Base-by-base conservation (phyloP, 2,888 invertebrate species). In the Drosophila peninsularis region DNA sequence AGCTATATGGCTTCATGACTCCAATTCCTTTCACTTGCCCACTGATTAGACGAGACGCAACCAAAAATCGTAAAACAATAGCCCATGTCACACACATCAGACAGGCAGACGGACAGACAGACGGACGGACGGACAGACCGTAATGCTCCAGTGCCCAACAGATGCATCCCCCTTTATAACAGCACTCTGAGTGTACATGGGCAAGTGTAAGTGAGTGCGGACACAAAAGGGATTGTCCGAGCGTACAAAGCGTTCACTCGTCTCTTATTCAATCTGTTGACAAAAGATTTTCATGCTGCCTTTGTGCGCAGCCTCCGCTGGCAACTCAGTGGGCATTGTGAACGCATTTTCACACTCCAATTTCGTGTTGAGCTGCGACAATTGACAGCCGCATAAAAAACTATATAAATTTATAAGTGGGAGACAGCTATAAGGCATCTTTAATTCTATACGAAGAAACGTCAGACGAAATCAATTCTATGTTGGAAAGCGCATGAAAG, bases 331-430 rank as follows among this genome's bases (percentile, higher is more conserved):
- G 30, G 53, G 53, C 62, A 89, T 84, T 84, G 86, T 88, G 62
- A 54, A 49, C 71, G 72, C 90, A 89, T 85, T 85, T 89, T 89
- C 86, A 88, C 90, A 89, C 88, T 85, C 84, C 82, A 89, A 85
- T 85, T 85, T 89, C 73, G 39, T 54, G 67, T 44, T 37, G 42
- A 42, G 70, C 34, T 42, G 9, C 42, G 44, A 79, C 83, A 82
- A 71, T 73, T 68, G 67, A 44, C 66, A 56, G 61, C 44, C 63
- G 44, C 61, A 64, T 61, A 44, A 45, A 60, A 57, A 66, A 50
- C 47, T 58, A 60, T 62, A 55, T 57, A 62, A 53, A 45, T 60
- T 41, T 73, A 78, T 37, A 56, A 80, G 78, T 71, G 34, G 54
- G 55, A 54, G 27, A 64, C 17, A 41, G 27, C 17, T 27, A 13